phyloP scores from a whole-genome alignment of 2,888 invertebrate genomes.

The Eulithis testata region DNA sequence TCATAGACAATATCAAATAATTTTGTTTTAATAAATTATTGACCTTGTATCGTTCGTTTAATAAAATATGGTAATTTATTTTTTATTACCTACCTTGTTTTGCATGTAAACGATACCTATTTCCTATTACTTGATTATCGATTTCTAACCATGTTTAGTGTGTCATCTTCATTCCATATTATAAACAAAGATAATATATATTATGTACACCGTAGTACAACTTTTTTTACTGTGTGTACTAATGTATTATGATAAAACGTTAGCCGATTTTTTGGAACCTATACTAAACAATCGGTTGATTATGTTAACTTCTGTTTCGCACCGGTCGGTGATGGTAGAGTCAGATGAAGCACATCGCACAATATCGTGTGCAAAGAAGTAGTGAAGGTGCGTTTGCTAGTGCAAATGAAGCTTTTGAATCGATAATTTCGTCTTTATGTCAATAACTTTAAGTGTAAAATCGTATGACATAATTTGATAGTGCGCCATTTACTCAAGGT shows the following conservation, averaged over 20 bases:
- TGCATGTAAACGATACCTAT: not conserved
- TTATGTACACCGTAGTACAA: too few species aligned
- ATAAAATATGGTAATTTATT: not conserved
- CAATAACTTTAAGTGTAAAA: conserved; percentile 5
- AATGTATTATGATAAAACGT: not conserved
- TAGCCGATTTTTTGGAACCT: too few species aligned
- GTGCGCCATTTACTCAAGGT: conserved; percentile 45
- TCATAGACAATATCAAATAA: too few species aligned
- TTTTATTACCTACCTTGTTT: not conserved
- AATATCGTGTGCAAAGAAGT: conserved; percentile 7
- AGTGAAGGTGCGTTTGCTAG: conserved; percentile 14
- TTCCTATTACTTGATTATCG: conserved; percentile 1
- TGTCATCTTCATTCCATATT: not conserved
- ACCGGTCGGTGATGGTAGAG: too few species aligned
- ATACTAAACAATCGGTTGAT: too few species aligned
- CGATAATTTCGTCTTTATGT: conserved; percentile 5
- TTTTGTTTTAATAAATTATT: not conserved
- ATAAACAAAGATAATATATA: not conserved
- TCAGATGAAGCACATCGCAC: not conserved
- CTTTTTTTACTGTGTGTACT: not conserved
- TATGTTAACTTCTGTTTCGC: too few species aligned
- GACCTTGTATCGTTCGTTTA: not conserved
- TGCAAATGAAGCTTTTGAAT: not conserved
- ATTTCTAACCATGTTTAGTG: not conserved
- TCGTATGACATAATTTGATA: conserved; percentile 8